Evolutionary conservation across 2,113 vertebrate genomes (phyloP).

Genomic region (Chamaea fasciata): DNA sequence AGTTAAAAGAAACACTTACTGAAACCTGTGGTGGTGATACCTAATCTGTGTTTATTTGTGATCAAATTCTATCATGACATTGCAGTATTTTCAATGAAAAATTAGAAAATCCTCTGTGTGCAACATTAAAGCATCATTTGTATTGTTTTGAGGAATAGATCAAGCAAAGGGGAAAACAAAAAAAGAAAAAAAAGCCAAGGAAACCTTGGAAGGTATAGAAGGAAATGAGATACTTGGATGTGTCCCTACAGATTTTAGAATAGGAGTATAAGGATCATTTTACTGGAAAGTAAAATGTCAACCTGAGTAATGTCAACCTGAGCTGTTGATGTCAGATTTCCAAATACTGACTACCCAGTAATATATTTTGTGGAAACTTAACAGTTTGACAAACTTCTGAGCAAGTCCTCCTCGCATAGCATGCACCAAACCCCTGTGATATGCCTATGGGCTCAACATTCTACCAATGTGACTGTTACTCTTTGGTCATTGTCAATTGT

Average conservation of each 20-base stretch:
- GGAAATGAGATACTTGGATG: neutral
- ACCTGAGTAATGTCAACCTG: neutral
- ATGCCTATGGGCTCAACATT: neutral
- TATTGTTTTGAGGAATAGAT: neutral
- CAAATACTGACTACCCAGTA: neutral
- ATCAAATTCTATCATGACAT: neutral
- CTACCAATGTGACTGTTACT: neutral
- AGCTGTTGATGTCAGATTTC: neutral
- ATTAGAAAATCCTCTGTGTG: neutral
- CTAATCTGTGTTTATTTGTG: neutral
- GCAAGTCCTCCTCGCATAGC: neutral
- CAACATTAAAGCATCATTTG: neutral
- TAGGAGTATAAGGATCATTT: neutral
- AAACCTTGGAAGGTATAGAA: neutral
- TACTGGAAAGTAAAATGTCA: neutral
- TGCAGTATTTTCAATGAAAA: neutral
- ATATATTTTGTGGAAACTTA: neutral
- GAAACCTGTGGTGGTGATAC: neutral
- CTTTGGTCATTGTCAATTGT: neutral
- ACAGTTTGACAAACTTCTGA: neutral
- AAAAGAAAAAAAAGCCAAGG: neutral
- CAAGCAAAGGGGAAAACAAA: neutral
- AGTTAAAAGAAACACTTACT: neutral
- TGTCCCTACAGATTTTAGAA: neutral
- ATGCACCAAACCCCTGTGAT: neutral